Evolutionary conservation across 2,113 vertebrate species (phyloP), one percentile per base, ranked within the genome.

Genomic region (Dunckerocampus dactyliophorus): DNA sequence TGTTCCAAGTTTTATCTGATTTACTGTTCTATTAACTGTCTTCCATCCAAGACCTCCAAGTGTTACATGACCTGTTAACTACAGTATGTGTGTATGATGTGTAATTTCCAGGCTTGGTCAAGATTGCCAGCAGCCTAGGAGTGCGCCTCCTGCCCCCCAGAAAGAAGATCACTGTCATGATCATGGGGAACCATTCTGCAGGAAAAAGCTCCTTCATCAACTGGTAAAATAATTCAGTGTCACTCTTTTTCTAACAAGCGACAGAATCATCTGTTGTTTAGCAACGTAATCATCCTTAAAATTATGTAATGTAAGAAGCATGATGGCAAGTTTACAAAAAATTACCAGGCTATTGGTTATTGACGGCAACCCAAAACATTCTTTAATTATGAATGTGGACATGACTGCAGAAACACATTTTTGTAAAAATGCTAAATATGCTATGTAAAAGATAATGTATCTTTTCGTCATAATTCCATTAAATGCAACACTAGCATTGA

Each of bases 191-290:
- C 80, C 91, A 92, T 69, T 92, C 91, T 12, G 91, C 91, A 19
- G 89, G 90, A 53, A 91, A 92, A 73, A 91, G 91, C 82, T 90
- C 90, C 56, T 92, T 92, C 75, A 92, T 92, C 77, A 92, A 92
- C 81, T 92, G 91, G 91, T 92, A 90, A 88, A 19, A 39, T 22
- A 21, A 19, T 47, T 31, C 15, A n/a, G 21, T 17, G 48, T 14
- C 21, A 7, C 13, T 2, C n/a, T n/a, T n/a, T 13, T 22, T 20
- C 3, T 50, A 13, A 22, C 48, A 22, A 13, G 20, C 13, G 1
- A 22, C 47, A 9, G 3, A 31, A 31, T 28, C 13, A 17, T 53
- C 16, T 34, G 17, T 4, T 34, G 24, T 54, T 31, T 10, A n/a
- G 6, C 17, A 54, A 19, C 9, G 9, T 50, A 22, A 50, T 20